Base-by-base conservation (phyloP, 2,888 invertebrate genomes). In the Steinernema carpocapsae region DNA sequence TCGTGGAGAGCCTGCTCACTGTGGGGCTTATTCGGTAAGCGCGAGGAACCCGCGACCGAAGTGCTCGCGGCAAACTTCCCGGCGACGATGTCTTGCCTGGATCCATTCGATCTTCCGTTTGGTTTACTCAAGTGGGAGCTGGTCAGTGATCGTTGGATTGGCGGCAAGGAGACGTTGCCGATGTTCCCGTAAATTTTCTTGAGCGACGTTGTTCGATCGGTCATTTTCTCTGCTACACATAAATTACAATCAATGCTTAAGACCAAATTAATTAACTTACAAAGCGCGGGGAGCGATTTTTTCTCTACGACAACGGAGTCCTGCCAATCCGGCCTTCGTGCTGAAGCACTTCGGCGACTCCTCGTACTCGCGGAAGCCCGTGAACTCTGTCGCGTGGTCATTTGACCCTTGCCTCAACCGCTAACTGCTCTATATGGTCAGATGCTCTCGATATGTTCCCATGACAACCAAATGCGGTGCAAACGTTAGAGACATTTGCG, bases 361-460 rank as follows among this genome's bases (percentile, higher is more conserved):
- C 19, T 26, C 17, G 64, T 26, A 17, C 32, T 32, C 12, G n/a
- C 26, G 32, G 32, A 64, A 64, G 32, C 22, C 17, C 64, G 64
- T 17, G 64, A 64, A 64, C 64, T 29, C 17, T 26, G 64, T 32
- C 29, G 64, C 32, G 64, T 64, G 64, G 64, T 26, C 64, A 64
- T 64, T 64, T 32, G 32, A 32, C 37, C 22, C 26, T 19, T 32
- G 3, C 32, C n/a, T 17, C 64, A 32, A 26, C 6, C 64, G 24
- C 48, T 64, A 64, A 64, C 64, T 32, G 64, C 64, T 64, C 26
- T 17, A 32, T 26, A 17, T 64, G 64, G 64, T 64, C 64, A 64
- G 64, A 64, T 64, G 64, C 64, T 26, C 64, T 17, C 64, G 26
- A 37, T 17, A 64, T 37, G 64, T 64, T 64, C 64, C 64, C 64